A percentile compares a stretch with the other conserved stretches of the same genome.
Evolutionary conservation across 2,797 vertebrate genomes (phyloP).

Genomic region (Sardinella longiceps): DNA sequence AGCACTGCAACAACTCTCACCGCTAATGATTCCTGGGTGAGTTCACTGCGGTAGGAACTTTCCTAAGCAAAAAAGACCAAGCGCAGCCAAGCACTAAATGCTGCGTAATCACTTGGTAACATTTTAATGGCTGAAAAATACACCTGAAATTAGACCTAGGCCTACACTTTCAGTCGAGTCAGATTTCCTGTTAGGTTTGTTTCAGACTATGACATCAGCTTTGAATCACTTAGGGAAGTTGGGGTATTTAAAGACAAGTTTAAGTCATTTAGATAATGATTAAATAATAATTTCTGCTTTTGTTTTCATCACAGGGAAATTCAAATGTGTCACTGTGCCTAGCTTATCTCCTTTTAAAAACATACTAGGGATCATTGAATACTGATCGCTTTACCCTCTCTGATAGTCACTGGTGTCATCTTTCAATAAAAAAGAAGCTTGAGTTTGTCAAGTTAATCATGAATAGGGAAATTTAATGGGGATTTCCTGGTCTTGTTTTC

Average conservation of each 20-base stretch:
- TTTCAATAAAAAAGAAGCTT: not conserved
- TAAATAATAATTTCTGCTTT: not conserved
- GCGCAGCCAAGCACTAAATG: not conserved
- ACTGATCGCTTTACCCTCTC: too few relatives aligned
- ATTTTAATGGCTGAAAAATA: not conserved
- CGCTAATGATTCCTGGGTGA: too few relatives aligned
- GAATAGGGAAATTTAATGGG: not conserved
- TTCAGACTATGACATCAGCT: not conserved
- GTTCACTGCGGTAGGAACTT: too few relatives aligned
- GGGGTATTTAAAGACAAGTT: not conserved
- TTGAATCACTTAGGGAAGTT: not conserved
- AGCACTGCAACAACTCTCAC: too few relatives aligned
- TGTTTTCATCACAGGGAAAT: not conserved
- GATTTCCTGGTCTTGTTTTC: not conserved
- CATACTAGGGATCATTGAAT: too few relatives aligned
- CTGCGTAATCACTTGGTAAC: not conserved
- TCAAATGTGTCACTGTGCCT: not conserved
- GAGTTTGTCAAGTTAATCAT: not conserved
- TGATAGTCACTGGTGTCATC: not conserved
- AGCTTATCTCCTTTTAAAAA: not conserved
- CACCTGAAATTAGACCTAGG: too few relatives aligned
- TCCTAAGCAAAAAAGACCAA: too few relatives aligned
- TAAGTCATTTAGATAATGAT: too few relatives aligned
- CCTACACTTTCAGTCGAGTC: not conserved
- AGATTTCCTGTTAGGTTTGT: not conserved